A percentile compares a stretch with the other conserved stretches of the same genome.
These are phyloP conservation scores for Cinara cedri DNA, from an alignment of 2,888 invertebrate genomes.

Conservation along the genomic window DNA sequence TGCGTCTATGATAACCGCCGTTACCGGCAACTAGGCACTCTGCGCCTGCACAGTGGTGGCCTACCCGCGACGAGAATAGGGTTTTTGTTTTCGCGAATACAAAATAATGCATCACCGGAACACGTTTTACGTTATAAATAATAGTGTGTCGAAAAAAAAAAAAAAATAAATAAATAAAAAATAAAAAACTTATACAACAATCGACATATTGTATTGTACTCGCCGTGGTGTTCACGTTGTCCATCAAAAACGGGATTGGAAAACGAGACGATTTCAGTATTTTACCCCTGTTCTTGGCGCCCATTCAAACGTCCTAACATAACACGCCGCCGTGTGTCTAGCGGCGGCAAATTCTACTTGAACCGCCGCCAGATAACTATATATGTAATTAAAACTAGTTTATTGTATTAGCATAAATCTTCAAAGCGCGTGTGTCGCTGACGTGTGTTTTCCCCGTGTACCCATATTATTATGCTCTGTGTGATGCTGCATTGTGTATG, in stretches of 20 bases:
- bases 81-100: no score
- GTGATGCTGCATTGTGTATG: slow-evolving; percentile 3
- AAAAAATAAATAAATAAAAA: no score
- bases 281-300: slow-evolving; percentile 21
- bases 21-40: no score
- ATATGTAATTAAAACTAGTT: slow-evolving; percentile 51
- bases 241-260: slow-evolving; percentile 28
- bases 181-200: no score
- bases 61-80: no score
- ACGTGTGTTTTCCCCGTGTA: slow-evolving; percentile 31
- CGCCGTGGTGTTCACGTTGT: background rate
- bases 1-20: no score
- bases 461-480: background rate
- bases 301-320: slow-evolving; percentile 41
- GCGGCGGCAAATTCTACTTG: slow-evolving; percentile 31
- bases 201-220: no score
- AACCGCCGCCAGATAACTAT: slow-evolving; percentile 51
- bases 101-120: no score
- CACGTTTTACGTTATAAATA: no score
- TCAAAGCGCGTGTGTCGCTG: slow-evolving; percentile 38
- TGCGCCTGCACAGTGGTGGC: no score
- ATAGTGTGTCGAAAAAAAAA: no score
- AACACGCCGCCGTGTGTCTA: slow-evolving; percentile 15
- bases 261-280: background rate
- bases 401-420: slow-evolving; percentile 52